Base-by-base conservation (phyloP, 2,888 invertebrate genomes). In the Drosophila suboccidentalis region DNA sequence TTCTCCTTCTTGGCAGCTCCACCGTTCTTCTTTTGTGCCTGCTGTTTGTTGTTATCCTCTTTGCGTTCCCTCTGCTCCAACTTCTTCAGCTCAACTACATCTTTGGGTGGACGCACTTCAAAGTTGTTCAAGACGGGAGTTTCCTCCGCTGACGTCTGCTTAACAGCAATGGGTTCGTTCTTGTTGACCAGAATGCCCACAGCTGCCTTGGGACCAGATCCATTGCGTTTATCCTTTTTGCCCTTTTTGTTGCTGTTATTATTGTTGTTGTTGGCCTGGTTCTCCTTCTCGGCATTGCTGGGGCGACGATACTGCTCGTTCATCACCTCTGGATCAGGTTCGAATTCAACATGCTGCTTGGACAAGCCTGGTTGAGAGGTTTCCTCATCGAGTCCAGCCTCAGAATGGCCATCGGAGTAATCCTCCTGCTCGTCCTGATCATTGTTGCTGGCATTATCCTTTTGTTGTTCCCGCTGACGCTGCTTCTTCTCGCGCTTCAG, bases 71-170 rank as follows among this genome's bases (percentile, higher is more conserved):
- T 88, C 22, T 84, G 89, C 51, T 92, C 90, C 49, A 82, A 76
- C 55, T 90, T 92, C 65, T 92, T 92, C 19, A 93, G 65, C 67
- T 93, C 93, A 8, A 93, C 70, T 75, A 96, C 96, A 93, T 97
- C 97, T 94, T 97, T 97, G 57, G 97, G 97, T 82, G 95, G 95
- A 92, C 95, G 95, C 90, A 95, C 94, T 90, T 96, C 96, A 93
- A 97, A 97, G 93, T 96, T 95, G 94, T 97, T 97, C 54, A 93
- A 81, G 1, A 71, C 22, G 0, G 89, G 89, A 2, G 87, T 69
- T 67, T 94, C 73, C 10, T 82, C 88, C 0, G 43, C 34, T 0
- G 71, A 71, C 92, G 75, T 94, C 46, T 29, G 65, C 36, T 90
- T 90, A 0, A 91, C 74, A 19, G 83, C 47, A 43, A 88, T 71